These are phyloP conservation scores for Clarias gariepinus DNA, from an alignment of 2,113 vertebrate genomes.

Conservation along the genomic window DNA sequence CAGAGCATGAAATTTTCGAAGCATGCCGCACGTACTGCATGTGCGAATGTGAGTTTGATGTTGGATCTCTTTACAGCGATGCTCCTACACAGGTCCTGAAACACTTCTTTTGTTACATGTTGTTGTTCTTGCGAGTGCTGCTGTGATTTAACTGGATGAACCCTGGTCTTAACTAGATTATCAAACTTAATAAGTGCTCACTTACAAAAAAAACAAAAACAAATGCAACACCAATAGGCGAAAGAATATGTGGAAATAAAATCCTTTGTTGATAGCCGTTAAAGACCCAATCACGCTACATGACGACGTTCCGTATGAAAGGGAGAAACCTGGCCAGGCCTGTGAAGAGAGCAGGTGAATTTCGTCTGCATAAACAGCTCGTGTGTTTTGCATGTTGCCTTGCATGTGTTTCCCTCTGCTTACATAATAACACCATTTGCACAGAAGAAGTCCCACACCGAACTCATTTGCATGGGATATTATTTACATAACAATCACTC, in stretches of 20 bases:
- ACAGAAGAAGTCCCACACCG: constrained; percentile 38
- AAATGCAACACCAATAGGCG: neutral
- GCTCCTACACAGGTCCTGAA: constrained; percentile 54
- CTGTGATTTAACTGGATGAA: constrained; percentile 55
- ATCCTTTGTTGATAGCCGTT: neutral
- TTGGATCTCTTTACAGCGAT: constrained; percentile 53
- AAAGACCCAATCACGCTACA: neutral
- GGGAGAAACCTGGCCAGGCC: neutral
- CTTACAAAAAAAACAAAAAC: neutral
- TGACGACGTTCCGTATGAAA: neutral
- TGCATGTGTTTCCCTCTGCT: constrained; percentile 51
- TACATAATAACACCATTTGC: constrained; percentile 44
- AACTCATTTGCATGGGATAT: constrained; percentile 41
- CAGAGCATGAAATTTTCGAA: neutral
- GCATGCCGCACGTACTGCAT: constrained; percentile 9
- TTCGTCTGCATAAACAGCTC: neutral
- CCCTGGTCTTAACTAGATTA: constrained; percentile 53
- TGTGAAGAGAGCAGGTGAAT: neutral
- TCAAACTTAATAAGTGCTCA: constrained; percentile 1
- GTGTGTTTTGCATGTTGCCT: constrained; percentile 40
- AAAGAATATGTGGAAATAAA: constrained; percentile 4
- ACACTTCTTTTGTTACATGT: constrained; percentile 53
- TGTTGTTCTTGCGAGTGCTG: constrained; percentile 49
- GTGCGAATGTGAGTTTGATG: constrained; percentile 44
- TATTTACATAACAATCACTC: constrained; percentile 45